Evolutionary conservation across 2,888 invertebrate species (phyloP), one percentile per base, ranked within the genome.

Genomic region (Hypsopygia costalis): DNA sequence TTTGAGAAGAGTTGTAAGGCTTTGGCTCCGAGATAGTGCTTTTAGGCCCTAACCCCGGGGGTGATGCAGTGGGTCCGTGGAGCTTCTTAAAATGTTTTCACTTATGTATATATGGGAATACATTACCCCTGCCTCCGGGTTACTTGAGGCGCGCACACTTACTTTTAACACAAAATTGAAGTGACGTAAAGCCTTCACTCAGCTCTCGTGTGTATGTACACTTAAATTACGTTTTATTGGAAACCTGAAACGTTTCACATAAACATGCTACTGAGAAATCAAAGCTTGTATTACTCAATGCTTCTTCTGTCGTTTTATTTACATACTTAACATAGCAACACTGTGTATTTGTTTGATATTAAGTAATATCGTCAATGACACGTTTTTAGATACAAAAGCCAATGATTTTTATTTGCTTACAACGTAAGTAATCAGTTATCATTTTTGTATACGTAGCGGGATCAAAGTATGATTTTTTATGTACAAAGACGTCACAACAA

Each of bases 1-100:
- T 89, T 89, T 81, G 85, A 86, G 88, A 85, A 83, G 88, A 89
- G 86, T 87, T 88, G 87, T 87, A 86, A 83, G 82, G 87, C 88
- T 87, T 87, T 86, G 86, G 82, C 85, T 86, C 69, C 61, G 82
- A 83, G 89, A 89, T 89, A 89, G 89, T 89, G 89, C 89, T 89
- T 88, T 89, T 88, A 89, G 88, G 88, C 86, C 83, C 82, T 86
- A 86, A 85, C 87, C 88, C 89, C 88, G 73, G 75, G 86, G 88
- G 89, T 86, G 85, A 79, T 81, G 83, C 86, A 85, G 83, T 71
- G 78, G 78, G 85, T 81, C 86, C 86, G 85, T 71, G 69, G 83
- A 86, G 86, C 83, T 86, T 86, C 85, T 87, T 87, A 87, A 88
- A 88, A 87, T 85, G 87, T 88, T 85, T 86, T 85, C 87, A 83